Base-by-base conservation (phyloP, 2,113 vertebrate genomes). In the Numida meleagris region DNA sequence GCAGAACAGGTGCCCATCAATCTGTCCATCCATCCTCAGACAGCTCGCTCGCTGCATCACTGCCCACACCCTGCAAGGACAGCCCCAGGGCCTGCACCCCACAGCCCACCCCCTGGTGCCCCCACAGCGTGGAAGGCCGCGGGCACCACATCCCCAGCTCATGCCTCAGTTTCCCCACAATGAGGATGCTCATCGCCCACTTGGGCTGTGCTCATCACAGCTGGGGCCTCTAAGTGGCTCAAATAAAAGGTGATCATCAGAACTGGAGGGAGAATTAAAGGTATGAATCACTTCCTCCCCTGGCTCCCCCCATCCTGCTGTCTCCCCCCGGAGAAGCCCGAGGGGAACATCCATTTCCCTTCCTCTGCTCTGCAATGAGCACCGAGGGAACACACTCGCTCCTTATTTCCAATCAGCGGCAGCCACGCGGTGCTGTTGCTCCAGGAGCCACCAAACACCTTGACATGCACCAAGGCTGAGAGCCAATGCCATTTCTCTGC, bases 281-380 rank as follows among this genome's bases (percentile, higher is more conserved):
- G 40, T 55, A 95, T 91, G 76, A 96, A 97, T 95, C 96, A 95
- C 73, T 94, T 94, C 94, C 88, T 95, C 65, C 55, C 76, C 71
- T 61, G 82, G 51, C 43, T 31, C 58, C 72, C 75, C 55, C 58
- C 53, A 82, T 89, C 82, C 94, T 89, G 75, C 89, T 80, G 75
- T 86, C 68, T 50, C 72, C 82, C 65, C 46, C 24, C 20, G 11
- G 29, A 19, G 46, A 63, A 91, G n/a, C 75, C 62, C 72, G 50
- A 38, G 20, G 77, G 79, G 86, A 83, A 48, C 61, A 86, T 14
- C 33, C 5, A 51, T 91, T 93, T 94, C 61, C 86, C 70, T 82
- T 14, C 50, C 48, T 62, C n/a, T 3, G 1, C 42, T 36, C 65
- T 12, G 29, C 67, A 73, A 10, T 5, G 14, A 78, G 3, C 59